A percentile compares a stretch with the other conserved stretches of the same genome.
These are phyloP conservation scores for Rotaria sp. DNA, from an alignment of 2,888 invertebrate genomes.

Conservation along the genomic window DNA sequence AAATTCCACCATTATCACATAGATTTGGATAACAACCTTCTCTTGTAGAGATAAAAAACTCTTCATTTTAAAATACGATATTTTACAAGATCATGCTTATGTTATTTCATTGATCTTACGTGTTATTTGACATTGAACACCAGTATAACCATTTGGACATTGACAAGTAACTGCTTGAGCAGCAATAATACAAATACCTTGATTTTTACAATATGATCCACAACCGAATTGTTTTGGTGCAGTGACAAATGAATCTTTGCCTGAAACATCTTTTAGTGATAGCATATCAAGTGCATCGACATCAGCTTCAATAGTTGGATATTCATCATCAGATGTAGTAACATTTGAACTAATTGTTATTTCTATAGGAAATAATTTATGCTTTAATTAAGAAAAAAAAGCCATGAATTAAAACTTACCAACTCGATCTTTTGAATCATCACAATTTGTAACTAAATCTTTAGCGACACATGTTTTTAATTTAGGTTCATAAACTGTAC, in stretches of 20 bases:
- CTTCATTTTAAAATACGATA: too few species aligned
- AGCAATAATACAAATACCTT: neutral
- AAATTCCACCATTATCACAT: constrained; percentile 36
- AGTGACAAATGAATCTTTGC: neutral
- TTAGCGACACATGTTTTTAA: neutral
- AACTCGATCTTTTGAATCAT: neutral
- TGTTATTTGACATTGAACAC: neutral
- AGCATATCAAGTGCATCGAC: neutral
- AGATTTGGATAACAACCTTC: neutral
- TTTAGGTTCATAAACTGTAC: neutral
- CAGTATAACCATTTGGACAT: neutral
- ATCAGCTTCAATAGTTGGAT: constrained; percentile 27
- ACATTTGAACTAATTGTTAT: neutral
- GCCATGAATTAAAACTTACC: neutral
- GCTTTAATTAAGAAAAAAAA: too few species aligned
- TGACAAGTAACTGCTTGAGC: neutral
- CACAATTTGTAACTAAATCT: neutral
- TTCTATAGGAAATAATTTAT: neutral
- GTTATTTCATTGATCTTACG: neutral
- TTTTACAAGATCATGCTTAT: neutral
- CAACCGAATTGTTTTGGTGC: neutral
- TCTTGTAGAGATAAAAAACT: too few species aligned
- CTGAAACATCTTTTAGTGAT: neutral
- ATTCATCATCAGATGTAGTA: neutral
- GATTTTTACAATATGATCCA: neutral